These are phyloP conservation scores for Paramisgurnus dabryanus DNA, from an alignment of 2,113 vertebrate genomes.

Conservation along the genomic window DNA sequence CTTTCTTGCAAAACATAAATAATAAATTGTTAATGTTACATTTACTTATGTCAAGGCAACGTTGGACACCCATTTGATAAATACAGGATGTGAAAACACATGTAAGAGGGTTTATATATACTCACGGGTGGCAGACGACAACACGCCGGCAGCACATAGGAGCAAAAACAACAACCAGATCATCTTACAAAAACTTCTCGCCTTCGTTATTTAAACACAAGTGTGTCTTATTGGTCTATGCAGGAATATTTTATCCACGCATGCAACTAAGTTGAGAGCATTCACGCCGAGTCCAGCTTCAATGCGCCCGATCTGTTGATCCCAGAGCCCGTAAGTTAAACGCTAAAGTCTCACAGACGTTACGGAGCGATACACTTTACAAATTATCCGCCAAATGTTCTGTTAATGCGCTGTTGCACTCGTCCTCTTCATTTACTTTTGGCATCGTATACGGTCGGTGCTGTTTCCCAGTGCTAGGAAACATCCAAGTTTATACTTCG, in stretches of 20 bases:
- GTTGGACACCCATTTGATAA: neutral
- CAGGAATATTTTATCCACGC: conserved; percentile 63
- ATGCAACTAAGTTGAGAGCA: conserved; percentile 24
- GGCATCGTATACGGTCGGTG: conserved; percentile 69
- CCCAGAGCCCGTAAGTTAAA: conserved; percentile 40
- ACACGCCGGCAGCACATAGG: conserved; percentile 68
- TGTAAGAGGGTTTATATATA: conserved; percentile 42
- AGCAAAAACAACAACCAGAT: conserved; percentile 66
- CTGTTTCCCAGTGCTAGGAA: conserved; percentile 82
- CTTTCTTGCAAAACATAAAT: neutral
- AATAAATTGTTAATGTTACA: neutral
- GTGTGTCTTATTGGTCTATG: conserved; percentile 34
- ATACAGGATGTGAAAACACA: neutral
- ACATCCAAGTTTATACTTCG: conserved; percentile 84
- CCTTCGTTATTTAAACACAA: conserved; percentile 34
- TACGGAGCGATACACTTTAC: conserved; percentile 10
- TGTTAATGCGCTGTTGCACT: conserved; percentile 34
- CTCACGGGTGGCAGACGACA: conserved; percentile 78
- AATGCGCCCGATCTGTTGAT: conserved; percentile 48
- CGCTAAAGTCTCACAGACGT: conserved; percentile 18
- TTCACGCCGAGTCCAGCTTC: conserved; percentile 52
- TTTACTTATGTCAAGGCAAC: neutral
- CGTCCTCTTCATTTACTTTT: conserved; percentile 62
- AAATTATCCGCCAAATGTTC: conserved; percentile 22
- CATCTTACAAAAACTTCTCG: conserved; percentile 49